Percentiles rank a stretch among this genome's conserved stretches.
Conservation (phyloP, 2,888 invertebrate species). For the Calliphora vomitoria region DNA sequence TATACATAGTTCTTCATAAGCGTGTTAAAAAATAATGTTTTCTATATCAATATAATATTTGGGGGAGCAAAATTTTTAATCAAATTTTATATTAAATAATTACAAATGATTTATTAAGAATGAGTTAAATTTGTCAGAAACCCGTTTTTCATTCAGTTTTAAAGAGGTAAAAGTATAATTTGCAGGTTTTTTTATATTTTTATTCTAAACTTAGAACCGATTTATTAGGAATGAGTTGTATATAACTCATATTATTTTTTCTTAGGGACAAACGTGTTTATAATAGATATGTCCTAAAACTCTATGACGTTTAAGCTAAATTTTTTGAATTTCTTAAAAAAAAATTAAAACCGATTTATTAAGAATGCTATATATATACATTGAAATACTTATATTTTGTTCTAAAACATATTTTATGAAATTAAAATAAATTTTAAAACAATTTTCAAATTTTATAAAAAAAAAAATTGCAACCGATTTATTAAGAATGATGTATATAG, state of each 20-base stretch:
- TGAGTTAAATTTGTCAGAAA: background rate
- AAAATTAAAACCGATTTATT: background rate
- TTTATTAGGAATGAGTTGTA: background rate
- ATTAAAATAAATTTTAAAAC: too few species aligned
- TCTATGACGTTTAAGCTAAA: too few species aligned
- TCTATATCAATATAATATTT: too few species aligned
- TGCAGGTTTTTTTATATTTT: background rate
- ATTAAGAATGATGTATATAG: background rate
- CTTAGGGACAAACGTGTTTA: too few species aligned
- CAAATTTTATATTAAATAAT: too few species aligned
- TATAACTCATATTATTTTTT: background rate
- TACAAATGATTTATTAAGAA: background rate
- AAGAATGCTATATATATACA: background rate
- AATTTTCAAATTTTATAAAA: background rate
- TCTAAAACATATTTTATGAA: too few species aligned
- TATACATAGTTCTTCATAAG: too few species aligned
- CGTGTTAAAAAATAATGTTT: too few species aligned
- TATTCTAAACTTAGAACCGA: background rate
- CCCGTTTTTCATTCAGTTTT: background rate
- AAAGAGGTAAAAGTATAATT: too few species aligned
- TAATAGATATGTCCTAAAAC: too few species aligned
- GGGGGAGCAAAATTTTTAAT: too few species aligned
- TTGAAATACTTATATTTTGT: background rate
- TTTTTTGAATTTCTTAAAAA: too few species aligned
- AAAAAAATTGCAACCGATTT: background rate